Evolutionary conservation across 2,888 invertebrate species (phyloP), one percentile per base, ranked within the genome.

Genomic region (Leptinotarsa haldemani): DNA sequence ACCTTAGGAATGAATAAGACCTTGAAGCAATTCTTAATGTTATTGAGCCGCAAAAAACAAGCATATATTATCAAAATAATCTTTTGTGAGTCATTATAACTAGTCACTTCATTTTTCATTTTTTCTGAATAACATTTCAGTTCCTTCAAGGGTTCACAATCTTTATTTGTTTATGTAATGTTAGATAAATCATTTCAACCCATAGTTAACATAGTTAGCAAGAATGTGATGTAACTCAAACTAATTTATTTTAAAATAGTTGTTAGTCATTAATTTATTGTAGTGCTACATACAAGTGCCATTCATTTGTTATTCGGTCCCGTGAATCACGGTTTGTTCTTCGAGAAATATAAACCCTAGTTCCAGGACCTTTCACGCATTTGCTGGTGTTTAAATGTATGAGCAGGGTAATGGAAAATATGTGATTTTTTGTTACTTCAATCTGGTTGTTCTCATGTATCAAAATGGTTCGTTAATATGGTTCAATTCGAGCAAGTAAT

Each of bases 271-370:
- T 77, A 77, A 73, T 75, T 78, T 74, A 69, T 77, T 67, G 46
- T 69, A 40, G 47, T 69, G 20, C 72, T 63, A 69, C 40, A 47
- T 20, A 70, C 52, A 56, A 69, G 74, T 78, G 76, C 76, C 74
- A 76, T 77, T 73, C 64, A 73, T 63, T 65, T 64, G 65, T 63
- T 64, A 56, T 67, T 71, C 75, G 81, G 81, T 80, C 79, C 78
- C 79, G 75, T 77, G 82, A 81, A 81, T 82, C 78, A 82, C 69
- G 80, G 82, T 81, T 81, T 81, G 79, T 81, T 71, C 18, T 25
- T 9, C 48, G 22, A 58, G 30, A 47, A 40, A 46, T 48, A 50
- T 22, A 16, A 75, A 74, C 81, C 81, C 82, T 82, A 80, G 82
- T 82, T 81, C 81, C 75, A 78, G 79, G 79, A 81, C 81, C 82